These are phyloP conservation scores for Phaethon lepturus DNA, from an alignment of 2,113 vertebrate species.

Conservation along the genomic window DNA sequence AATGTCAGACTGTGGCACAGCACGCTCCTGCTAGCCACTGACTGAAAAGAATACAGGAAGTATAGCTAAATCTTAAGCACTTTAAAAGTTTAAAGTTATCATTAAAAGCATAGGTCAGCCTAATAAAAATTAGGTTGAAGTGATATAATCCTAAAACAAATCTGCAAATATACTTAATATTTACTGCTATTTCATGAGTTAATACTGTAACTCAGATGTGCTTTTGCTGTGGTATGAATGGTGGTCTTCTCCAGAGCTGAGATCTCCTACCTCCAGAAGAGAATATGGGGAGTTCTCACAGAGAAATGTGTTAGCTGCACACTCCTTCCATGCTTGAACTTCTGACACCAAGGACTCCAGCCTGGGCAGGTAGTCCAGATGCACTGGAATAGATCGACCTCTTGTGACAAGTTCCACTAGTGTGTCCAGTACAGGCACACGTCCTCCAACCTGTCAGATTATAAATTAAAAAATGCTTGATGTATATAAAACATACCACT, in stretches of 20 bases:
- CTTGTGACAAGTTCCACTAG: slow-evolving; percentile 86
- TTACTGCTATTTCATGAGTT: background rate
- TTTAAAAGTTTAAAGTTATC: background rate
- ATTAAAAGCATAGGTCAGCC: background rate
- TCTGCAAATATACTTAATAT: background rate
- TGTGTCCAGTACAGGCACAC: slow-evolving; percentile 78
- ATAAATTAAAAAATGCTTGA: background rate
- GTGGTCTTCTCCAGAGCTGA: background rate
- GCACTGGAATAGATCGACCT: slow-evolving; percentile 88
- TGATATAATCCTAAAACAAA: background rate
- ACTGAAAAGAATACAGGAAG: background rate
- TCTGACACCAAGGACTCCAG: slow-evolving; percentile 87
- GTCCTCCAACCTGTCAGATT: slow-evolving; percentile 76
- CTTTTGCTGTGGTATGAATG: background rate
- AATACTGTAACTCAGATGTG: no score
- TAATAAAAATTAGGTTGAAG: background rate
- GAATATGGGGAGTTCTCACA: slow-evolving; percentile 82
- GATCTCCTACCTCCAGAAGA: slow-evolving; percentile 87
- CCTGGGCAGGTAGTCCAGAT: slow-evolving; percentile 86
- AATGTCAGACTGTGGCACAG: background rate
- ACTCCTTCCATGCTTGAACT: slow-evolving; percentile 91
- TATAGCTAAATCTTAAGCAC: background rate
- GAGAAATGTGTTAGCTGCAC: slow-evolving; percentile 86
- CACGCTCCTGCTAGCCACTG: background rate
- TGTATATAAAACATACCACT: no score